Conservation (phyloP, 2,888 invertebrate genomes). For the Plemyria rubiginata region DNA sequence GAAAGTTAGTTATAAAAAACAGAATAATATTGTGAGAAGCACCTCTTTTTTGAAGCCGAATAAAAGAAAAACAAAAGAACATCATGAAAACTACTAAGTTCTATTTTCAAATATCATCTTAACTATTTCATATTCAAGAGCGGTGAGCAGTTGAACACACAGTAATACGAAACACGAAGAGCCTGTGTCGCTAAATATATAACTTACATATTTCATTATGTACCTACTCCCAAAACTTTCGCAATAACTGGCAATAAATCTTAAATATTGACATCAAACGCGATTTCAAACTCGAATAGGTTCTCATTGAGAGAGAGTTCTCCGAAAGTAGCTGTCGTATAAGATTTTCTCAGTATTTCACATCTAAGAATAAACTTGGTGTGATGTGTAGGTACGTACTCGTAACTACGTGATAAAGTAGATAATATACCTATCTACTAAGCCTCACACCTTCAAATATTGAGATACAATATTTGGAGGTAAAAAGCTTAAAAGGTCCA, state of each 20-base stretch:
- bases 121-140: not conserved
- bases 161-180: not conserved
- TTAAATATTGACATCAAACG: constrained; percentile 18
- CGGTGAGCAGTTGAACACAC: not conserved
- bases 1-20: too few relatives aligned
- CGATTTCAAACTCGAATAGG: constrained; percentile 12
- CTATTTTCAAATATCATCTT: not conserved
- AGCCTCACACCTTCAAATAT: not conserved
- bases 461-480: too few relatives aligned
- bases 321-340: constrained; percentile 16
- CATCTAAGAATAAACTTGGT: constrained; percentile 14
- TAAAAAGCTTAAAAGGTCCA: too few relatives aligned
- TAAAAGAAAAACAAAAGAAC: not conserved
- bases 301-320: constrained; percentile 6
- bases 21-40: too few relatives aligned
- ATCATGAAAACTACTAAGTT: not conserved
- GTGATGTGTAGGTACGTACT: too few relatives aligned
- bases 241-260: constrained; percentile 23
- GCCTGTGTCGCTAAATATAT: not conserved
- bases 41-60: too few relatives aligned
- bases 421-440: not conserved
- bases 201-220: constrained; percentile 12
- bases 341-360: constrained; percentile 10
- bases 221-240: constrained; percentile 19
- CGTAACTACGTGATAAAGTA: not conserved